Conservation (phyloP, 2,113 vertebrate genomes). For the Percopsis transmontana region DNA sequence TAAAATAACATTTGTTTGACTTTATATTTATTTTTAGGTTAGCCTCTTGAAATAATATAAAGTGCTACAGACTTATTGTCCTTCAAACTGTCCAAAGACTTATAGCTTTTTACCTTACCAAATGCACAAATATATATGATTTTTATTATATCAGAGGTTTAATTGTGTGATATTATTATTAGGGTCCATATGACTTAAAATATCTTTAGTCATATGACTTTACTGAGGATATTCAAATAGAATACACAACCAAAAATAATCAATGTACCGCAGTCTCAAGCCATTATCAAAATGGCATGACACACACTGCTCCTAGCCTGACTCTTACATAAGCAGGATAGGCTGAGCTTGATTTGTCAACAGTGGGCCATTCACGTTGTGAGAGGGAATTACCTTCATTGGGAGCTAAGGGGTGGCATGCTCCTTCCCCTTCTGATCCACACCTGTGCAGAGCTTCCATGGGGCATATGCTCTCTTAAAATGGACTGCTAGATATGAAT, state of each 20-base stretch:
- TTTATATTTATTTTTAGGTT: no score
- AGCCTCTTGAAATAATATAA: no score
- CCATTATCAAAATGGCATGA: conserved; percentile 3
- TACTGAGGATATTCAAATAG: no score
- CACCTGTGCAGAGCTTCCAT: conserved; percentile 1
- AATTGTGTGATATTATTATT: background rate
- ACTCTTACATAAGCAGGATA: conserved; percentile 16
- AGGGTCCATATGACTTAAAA: background rate
- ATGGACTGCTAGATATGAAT: background rate
- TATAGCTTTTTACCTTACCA: background rate
- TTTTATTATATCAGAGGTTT: background rate
- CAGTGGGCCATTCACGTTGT: background rate
- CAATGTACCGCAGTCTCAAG: background rate
- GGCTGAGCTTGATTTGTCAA: background rate
- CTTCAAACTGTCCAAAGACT: background rate
- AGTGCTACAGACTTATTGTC: no score
- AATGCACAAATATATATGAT: background rate
- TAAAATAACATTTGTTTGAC: no score
- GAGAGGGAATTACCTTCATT: background rate
- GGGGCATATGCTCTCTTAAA: no score
- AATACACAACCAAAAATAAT: background rate
- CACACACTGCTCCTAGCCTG: background rate
- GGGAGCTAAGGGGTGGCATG: background rate
- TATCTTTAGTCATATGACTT: no score
- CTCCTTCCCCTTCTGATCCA: conserved; percentile 14